phyloP scores from a whole-genome alignment of 2,797 vertebrate species.

The Nyctalus aviator region DNA sequence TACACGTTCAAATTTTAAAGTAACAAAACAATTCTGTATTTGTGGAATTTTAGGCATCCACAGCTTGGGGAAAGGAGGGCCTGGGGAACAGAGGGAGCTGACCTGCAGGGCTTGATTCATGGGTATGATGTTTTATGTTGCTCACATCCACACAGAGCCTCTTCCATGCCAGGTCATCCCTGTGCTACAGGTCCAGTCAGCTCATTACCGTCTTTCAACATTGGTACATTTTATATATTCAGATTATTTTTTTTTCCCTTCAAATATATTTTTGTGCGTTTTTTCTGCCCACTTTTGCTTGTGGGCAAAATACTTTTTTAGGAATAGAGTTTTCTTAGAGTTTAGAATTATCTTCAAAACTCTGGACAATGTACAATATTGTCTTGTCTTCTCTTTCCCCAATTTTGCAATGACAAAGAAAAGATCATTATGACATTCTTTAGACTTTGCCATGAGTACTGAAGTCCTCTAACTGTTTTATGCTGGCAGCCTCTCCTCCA shows the following conservation, averaged over 20 bases:
- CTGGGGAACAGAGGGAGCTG: neutral
- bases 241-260: neutral
- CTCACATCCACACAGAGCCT: neutral
- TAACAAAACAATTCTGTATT: neutral
- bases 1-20: constrained; percentile 22
- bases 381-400: neutral
- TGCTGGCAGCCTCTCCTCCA: constrained; percentile 5
- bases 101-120: neutral
- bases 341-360: neutral
- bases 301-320: constrained; percentile 32
- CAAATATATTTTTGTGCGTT: neutral
- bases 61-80: neutral
- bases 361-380: neutral
- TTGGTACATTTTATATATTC: neutral
- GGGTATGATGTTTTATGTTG: neutral
- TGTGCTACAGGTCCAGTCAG: neutral
- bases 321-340: neutral
- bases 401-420: constrained; percentile 1
- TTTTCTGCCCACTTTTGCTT: neutral
- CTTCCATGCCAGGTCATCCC: neutral
- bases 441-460: neutral
- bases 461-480: neutral
- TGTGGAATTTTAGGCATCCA: neutral
- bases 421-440: neutral
- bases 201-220: neutral